A percentile compares a stretch with the other conserved stretches of the same genome.
These are phyloP conservation scores for Antechinus stuartii DNA, from an alignment of 2,113 vertebrate species.

Conservation along the genomic window DNA sequence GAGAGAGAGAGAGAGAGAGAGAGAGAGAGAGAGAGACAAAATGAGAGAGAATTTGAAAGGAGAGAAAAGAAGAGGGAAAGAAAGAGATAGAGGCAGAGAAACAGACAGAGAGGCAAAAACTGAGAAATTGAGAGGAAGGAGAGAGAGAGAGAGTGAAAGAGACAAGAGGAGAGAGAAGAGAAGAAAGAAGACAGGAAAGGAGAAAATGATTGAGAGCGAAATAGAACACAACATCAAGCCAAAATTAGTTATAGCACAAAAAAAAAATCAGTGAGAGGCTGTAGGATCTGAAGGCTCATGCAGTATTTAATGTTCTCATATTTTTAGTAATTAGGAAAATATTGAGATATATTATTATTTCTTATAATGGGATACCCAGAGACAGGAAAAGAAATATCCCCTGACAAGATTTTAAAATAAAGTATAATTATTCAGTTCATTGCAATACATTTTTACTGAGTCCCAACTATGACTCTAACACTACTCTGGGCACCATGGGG, in stretches of 20 bases:
- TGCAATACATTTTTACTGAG: neutral
- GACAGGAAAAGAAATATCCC: neutral
- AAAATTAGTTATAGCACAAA: slow-evolving; percentile 21
- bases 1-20: neutral
- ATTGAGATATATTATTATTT: slow-evolving; percentile 58
- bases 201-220: slow-evolving; percentile 9
- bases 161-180: neutral
- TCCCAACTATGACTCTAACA: neutral
- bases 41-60: neutral
- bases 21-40: too few relatives aligned
- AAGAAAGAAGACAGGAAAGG: neutral
- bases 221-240: slow-evolving; percentile 45
- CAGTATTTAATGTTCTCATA: slow-evolving; percentile 38
- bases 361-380: slow-evolving; percentile 32
- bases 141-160: neutral
- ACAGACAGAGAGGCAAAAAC: neutral
- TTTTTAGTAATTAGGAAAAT: slow-evolving; percentile 63
- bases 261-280: slow-evolving; percentile 51
- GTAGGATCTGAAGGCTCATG: slow-evolving; percentile 32
- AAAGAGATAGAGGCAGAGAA: neutral
- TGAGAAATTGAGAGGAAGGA: neutral
- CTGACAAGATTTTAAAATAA: slow-evolving; percentile 47
- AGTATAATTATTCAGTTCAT: slow-evolving; percentile 22
- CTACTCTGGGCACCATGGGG: neutral
- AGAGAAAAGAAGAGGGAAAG: neutral